A percentile compares a stretch with the other conserved stretches of the same genome.
Conservation (phyloP, 2,797 vertebrate genomes). For the Helicolenus hilgendorfi region DNA sequence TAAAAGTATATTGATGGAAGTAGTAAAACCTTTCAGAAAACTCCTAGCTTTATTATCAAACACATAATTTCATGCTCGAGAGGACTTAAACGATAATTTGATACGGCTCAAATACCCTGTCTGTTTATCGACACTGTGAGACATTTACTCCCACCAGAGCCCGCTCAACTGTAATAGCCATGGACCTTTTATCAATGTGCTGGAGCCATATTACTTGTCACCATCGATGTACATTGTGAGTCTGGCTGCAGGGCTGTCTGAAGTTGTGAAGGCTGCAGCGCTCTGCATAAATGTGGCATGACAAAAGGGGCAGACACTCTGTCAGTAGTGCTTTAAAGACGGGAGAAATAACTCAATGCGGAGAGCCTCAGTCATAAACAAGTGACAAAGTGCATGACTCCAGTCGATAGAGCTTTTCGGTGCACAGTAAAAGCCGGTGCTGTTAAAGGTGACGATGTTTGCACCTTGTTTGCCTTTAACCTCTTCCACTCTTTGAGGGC, state of each 20-base stretch:
- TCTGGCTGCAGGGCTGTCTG: slow-evolving; percentile 26
- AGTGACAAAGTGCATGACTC: slow-evolving; percentile 21
- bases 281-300: slow-evolving; percentile 25
- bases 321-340: neutral
- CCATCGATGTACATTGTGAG: slow-evolving; percentile 5
- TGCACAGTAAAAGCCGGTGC: neutral
- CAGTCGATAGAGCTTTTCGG: neutral
- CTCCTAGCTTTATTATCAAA: slow-evolving; percentile 22
- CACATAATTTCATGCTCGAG: slow-evolving; percentile 47
- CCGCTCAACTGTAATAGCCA: slow-evolving; percentile 16
- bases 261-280: neutral
- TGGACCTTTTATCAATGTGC: slow-evolving; percentile 32
- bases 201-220: slow-evolving; percentile 35
- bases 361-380: slow-evolving; percentile 30
- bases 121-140: slow-evolving; percentile 50
- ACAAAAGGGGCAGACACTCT: slow-evolving; percentile 29
- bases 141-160: neutral
- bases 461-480: neutral
- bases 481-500: no score
- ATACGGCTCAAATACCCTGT: neutral
- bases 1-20: slow-evolving; percentile 31
- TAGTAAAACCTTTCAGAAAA: slow-evolving; percentile 24
- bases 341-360: neutral
- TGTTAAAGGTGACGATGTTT: neutral
- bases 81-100: slow-evolving; percentile 12